Conservation (phyloP, 2,113 vertebrate genomes). For the Agelaius tricolor region DNA sequence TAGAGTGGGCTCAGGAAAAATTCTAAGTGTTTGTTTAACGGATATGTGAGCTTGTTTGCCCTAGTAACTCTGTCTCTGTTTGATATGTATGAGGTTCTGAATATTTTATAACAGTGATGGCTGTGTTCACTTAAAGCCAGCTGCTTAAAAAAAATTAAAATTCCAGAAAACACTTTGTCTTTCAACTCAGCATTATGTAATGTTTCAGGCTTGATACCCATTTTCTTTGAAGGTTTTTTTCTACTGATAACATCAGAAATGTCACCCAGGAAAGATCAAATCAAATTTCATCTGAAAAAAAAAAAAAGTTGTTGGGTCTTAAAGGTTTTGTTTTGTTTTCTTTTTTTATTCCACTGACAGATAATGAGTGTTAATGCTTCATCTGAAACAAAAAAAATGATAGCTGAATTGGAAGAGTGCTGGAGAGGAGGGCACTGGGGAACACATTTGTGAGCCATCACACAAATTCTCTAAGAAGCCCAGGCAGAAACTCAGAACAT, state of each 20-base stretch:
- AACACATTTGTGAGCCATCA: conserved; percentile 24
- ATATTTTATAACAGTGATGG: conserved; percentile 67
- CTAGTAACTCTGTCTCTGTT: conserved; percentile 61
- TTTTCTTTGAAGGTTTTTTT: conserved; percentile 61
- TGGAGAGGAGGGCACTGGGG: not conserved
- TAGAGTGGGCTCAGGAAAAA: not conserved
- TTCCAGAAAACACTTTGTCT: conserved; percentile 62
- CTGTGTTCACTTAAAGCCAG: conserved; percentile 61
- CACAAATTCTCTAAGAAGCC: conserved; percentile 28
- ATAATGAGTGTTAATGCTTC: conserved; percentile 25
- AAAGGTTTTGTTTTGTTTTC: conserved; percentile 40
- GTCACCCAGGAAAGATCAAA: conserved; percentile 15
- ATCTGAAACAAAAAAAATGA: not conserved
- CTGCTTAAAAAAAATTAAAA: conserved; percentile 65
- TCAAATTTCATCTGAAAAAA: conserved; percentile 10
- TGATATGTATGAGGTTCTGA: conserved; percentile 70
- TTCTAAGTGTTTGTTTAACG: conserved; percentile 41
- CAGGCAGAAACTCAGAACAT: conserved; percentile 44
- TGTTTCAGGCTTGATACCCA: conserved; percentile 32
- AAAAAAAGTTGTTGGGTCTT: not conserved
- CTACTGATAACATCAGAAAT: conserved; percentile 31
- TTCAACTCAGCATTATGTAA: conserved; percentile 63
- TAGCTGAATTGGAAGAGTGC: conserved; percentile 47
- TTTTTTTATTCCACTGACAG: conserved; percentile 4
- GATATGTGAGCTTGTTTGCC: conserved; percentile 44